phyloP scores from a whole-genome alignment of 2,113 vertebrate species.

The Gallinago paraguaiae region DNA sequence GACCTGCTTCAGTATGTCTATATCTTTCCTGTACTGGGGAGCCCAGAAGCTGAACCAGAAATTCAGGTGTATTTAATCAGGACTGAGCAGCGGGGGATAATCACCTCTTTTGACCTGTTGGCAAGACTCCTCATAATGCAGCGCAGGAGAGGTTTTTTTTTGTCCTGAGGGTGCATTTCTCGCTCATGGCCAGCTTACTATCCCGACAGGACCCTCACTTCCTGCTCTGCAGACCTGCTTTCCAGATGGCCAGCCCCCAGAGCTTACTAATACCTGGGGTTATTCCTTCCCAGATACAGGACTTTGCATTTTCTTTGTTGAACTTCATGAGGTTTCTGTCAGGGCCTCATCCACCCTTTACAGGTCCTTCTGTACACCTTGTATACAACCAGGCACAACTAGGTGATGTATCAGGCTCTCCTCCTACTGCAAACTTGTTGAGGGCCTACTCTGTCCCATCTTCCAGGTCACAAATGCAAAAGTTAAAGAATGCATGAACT shows the following conservation, averaged over 20 bases:
- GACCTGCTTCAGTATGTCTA: background rate
- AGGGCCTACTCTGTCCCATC: background rate
- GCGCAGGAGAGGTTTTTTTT: background rate
- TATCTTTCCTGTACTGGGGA: accelerated
- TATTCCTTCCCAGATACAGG: background rate
- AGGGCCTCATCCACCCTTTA: background rate
- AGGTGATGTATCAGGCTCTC: background rate
- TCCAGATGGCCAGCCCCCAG: background rate
- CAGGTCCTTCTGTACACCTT: background rate
- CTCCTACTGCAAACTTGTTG: background rate
- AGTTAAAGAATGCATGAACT: background rate
- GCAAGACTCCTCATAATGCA: background rate
- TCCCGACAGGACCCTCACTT: background rate
- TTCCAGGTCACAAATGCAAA: background rate
- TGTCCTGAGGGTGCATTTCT: background rate
- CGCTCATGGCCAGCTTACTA: too few relatives aligned
- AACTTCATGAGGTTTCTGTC: background rate
- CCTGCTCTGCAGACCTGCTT: background rate
- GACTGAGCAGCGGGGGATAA: background rate
- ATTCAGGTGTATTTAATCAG: background rate
- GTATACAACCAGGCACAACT: background rate
- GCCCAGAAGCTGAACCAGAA: background rate
- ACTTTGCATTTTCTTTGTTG: background rate
- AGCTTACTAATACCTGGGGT: background rate
- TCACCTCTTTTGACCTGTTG: background rate